phyloP scores from a whole-genome alignment of 1,140 invertebrate species.

The Bombus sibiricus region DNA sequence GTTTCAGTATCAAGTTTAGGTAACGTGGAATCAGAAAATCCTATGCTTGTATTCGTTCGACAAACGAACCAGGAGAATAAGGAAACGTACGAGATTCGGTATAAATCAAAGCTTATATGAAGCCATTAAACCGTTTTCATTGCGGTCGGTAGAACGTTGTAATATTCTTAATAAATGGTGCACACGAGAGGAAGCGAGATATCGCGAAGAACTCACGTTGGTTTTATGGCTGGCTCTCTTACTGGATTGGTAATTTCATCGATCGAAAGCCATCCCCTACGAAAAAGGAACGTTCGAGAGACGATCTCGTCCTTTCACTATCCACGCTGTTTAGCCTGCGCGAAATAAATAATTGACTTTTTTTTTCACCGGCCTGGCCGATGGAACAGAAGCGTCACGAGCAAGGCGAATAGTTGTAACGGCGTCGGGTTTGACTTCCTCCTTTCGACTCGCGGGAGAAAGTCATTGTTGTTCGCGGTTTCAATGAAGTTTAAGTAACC shows the following conservation, averaged over 20 bases:
- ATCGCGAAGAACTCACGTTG: neutral
- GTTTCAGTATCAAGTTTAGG: no score
- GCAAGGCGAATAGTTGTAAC: conserved; percentile 56
- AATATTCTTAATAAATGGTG: neutral
- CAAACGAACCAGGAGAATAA: neutral
- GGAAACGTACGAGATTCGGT: neutral
- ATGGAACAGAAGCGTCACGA: conserved; percentile 55
- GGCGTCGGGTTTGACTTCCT: conserved; percentile 59
- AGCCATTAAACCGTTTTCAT: neutral
- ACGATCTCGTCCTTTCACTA: conserved; percentile 54
- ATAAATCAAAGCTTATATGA: neutral
- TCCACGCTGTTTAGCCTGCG: conserved; percentile 37
- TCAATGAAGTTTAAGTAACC: conserved; percentile 65
- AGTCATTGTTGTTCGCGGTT: conserved; percentile 69
- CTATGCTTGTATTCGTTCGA: neutral
- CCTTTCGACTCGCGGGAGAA: conserved; percentile 67
- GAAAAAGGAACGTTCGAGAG: neutral
- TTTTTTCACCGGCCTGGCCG: neutral
- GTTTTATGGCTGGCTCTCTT: neutral
- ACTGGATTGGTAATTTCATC: conserved; percentile 21
- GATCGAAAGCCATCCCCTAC: conserved; percentile 29
- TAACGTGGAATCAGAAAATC: no score
- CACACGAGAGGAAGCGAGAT: no score
- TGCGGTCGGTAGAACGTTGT: neutral
- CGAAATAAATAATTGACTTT: conserved; percentile 67